Evolutionary conservation across 2,888 invertebrate species (phyloP).

Genomic region (Prosapia bicincta): DNA sequence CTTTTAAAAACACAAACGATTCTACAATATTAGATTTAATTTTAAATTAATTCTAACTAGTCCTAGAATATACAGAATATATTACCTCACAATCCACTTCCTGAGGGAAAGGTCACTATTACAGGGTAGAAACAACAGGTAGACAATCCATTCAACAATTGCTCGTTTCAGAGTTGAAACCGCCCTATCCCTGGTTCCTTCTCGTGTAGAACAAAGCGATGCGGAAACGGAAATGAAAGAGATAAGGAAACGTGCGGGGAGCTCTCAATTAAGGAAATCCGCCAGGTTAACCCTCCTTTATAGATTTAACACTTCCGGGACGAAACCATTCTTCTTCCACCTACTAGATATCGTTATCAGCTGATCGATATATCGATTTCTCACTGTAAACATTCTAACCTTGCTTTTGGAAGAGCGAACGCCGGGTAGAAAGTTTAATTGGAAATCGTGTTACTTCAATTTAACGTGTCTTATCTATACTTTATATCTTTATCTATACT

Average conservation of each 20-base stretch:
- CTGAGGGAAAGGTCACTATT: background rate
- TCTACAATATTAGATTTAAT: no score
- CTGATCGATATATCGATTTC: background rate
- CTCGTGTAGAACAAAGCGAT: constrained; percentile 27
- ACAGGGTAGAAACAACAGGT: background rate
- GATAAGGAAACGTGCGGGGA: constrained; percentile 35
- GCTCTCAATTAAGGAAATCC: constrained; percentile 36
- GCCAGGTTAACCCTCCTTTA: constrained; percentile 30
- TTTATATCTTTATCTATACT: no score
- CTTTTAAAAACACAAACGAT: no score
- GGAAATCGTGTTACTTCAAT: no score
- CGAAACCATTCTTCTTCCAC: constrained; percentile 16
- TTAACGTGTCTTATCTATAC: no score
- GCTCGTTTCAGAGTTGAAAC: background rate
- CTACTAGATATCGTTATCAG: background rate
- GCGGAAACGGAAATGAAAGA: constrained; percentile 33
- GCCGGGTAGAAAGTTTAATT: no score
- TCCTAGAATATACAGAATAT: no score
- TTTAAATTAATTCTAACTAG: no score
- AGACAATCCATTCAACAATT: background rate
- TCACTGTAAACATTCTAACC: no score
- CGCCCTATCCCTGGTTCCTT: constrained; percentile 1
- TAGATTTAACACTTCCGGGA: constrained; percentile 1
- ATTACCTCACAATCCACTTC: no score
- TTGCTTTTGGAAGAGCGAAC: no score